phyloP scores from a whole-genome alignment of 2,797 vertebrate species.

The Sebastes kiyomatsui region DNA sequence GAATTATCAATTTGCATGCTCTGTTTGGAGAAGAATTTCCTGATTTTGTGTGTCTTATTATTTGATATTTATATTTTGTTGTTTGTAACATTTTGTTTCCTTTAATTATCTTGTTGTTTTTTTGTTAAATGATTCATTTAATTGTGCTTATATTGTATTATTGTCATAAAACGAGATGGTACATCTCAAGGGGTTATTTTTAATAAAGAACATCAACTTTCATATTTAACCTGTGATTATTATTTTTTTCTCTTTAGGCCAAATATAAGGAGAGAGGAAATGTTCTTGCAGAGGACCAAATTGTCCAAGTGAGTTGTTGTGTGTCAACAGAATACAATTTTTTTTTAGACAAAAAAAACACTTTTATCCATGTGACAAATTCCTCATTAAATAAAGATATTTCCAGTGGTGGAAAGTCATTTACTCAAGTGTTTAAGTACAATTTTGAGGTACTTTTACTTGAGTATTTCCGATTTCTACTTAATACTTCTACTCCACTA shows the following conservation, averaged over 20 bases:
- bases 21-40: not conserved
- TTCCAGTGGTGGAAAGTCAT: not conserved
- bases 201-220: not conserved
- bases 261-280: slow-evolving; percentile 97
- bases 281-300: slow-evolving; percentile 94
- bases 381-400: not conserved
- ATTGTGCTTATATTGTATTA: not conserved
- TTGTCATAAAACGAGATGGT: not conserved
- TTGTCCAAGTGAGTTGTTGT: slow-evolving; percentile 84
- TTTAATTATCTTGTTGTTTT: not conserved
- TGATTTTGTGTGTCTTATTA: not conserved
- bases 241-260: slow-evolving; percentile 77
- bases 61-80: not conserved
- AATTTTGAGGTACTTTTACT: too few relatives aligned
- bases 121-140: not conserved
- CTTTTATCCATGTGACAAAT: not conserved
- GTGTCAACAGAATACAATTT: not conserved
- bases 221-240: not conserved
- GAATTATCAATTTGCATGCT: too few relatives aligned
- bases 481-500: too few relatives aligned
- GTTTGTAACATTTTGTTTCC: not conserved
- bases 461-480: too few relatives aligned
- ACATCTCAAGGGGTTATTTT: not conserved
- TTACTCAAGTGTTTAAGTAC: not conserved
- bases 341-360: not conserved